Evolutionary conservation across 2,888 invertebrate genomes (phyloP), one percentile per base, ranked within the genome.

Genomic region (Monochamus alternatus): DNA sequence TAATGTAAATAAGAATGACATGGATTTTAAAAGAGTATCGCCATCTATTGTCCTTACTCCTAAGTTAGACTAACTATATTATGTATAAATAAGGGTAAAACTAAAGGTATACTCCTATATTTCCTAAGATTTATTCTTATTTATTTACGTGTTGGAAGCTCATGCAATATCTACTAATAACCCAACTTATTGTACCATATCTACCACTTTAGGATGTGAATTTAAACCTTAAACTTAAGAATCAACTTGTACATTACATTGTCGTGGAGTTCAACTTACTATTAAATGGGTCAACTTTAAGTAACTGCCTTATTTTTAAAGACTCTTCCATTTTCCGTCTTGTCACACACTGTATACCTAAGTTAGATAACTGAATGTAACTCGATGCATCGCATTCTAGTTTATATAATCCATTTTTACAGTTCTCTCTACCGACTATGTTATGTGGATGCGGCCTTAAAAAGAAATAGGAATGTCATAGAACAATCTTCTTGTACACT

Each of bases 331-430:
- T 95, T 86, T 97, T 97, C 85, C 94, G 95, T 85, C 95, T 94
- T 90, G 97, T 97, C 64, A 97, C 96, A 90, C 97, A 97, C 88
- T 97, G 97, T 81, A 98, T 97, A 76, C 97, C 97, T 82, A 97
- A 92, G 90, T 96, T 96, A 82, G 95, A 94, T 89, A 97, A 97
- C 80, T 67, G 66, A 14, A 78, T 47, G 1, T 71, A 51, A 38
- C 63, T 60, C 7, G 65, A 30, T 10, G 66, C 73, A 30, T 71
- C 67, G 1, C 74, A 74, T 14, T 51, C 47, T 30, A 79, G 62
- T 62, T 38, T 22, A 60, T 66, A 72, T n/a, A 79, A 72, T 8
- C 79, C 79, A 14, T 75, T 70, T 59, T 59, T 69, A 52, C 75
- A 79, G 10, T 75, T 74, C 43, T 74, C 59, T 65, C 66, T 77